Evolutionary conservation across 2,797 vertebrate species (phyloP).

Genomic region (Morelia viridis): DNA sequence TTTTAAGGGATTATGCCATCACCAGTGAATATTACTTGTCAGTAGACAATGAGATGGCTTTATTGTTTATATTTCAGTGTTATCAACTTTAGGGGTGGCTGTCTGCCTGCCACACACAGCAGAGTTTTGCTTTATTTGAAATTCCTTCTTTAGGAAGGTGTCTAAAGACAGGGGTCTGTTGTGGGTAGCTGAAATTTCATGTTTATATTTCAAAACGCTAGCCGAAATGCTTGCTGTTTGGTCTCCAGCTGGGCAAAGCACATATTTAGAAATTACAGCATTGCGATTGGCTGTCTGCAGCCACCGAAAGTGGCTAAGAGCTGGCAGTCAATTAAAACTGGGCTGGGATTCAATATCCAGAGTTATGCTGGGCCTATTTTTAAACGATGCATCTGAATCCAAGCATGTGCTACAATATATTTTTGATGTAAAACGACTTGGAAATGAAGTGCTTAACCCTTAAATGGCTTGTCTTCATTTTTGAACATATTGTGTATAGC

Average conservation of each 20-base stretch:
- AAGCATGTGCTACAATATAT: slow-evolving; percentile 64
- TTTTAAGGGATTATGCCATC: slow-evolving; percentile 61
- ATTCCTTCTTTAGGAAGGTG: slow-evolving; percentile 48
- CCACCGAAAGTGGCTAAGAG: slow-evolving; percentile 72
- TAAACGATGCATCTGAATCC: slow-evolving; percentile 69
- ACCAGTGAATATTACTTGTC: slow-evolving; percentile 62
- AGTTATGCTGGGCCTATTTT: slow-evolving; percentile 70
- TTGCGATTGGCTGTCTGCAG: slow-evolving; percentile 68
- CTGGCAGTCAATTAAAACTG: slow-evolving; percentile 77
- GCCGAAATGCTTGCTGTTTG: slow-evolving; percentile 60
- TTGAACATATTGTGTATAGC: slow-evolving; percentile 29
- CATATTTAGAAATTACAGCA: slow-evolving; percentile 67
- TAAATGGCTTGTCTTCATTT: slow-evolving; percentile 72
- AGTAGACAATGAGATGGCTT: slow-evolving; percentile 63
- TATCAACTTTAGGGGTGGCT: slow-evolving; percentile 55
- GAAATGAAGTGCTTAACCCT: slow-evolving; percentile 75
- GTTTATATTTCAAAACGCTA: slow-evolving; percentile 68
- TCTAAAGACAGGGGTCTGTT: slow-evolving; percentile 53
- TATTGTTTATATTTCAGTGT: slow-evolving; percentile 61
- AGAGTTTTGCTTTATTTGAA: not conserved
- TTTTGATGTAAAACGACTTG: slow-evolving; percentile 78
- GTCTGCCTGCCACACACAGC: slow-evolving; percentile 40
- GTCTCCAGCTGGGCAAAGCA: slow-evolving; percentile 64
- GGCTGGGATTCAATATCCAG: slow-evolving; percentile 73
- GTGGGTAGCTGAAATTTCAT: slow-evolving; percentile 58